Evolutionary conservation across 2,888 invertebrate genomes (phyloP), one percentile per base, ranked within the genome.

Genomic region (Epiperipatus broadwayi): DNA sequence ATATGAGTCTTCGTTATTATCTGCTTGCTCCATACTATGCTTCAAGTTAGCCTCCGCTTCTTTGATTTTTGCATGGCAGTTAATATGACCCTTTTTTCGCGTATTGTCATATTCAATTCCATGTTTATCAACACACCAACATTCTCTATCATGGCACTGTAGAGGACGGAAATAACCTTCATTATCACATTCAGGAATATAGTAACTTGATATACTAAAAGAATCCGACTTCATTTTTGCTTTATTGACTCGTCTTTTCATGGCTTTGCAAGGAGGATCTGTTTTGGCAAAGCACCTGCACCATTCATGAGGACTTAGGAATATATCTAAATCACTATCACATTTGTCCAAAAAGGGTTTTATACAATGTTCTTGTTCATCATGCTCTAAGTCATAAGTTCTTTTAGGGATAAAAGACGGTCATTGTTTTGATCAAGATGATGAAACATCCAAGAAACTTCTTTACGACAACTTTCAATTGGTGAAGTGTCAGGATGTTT

Each of bases 371-470:
- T 87, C 85, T 51, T 69, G 70, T 55, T 77, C 75, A 59, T 78
- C 78, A 53, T 78, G 76, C 59, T 78, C 77, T 52, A 87, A 68
- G 54, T 83, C 76, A 61, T 79, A 83, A 87, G 70, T 63, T 87
- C 80, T 58, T 73, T 72, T 49, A 78, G 64, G 12, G 81, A 80
- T 44, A 87, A 69, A 49, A 69, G 65, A 0, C 75, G 73, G 60
- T 85, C 84, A 41, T 71, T 71, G 59, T 83, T 80, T 44, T 72
- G 63, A 65, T 89, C 87, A 58, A 87, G 69, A 61, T 87, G 85
- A 46, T 74, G 73, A 64, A 89, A 85, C 87, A 89, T 87, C 85
- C 85, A 89, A 59, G 79, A 75, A 46, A 85, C 85, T 61, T 87
- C 85, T 41, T 72, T 70, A 63, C 84, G 81, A 63, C 87, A 87